A percentile compares a stretch with the other conserved stretches of the same genome.
Evolutionary conservation across 2,113 vertebrate species (phyloP).

Genomic region (Pelvicachromis taeniatus): DNA sequence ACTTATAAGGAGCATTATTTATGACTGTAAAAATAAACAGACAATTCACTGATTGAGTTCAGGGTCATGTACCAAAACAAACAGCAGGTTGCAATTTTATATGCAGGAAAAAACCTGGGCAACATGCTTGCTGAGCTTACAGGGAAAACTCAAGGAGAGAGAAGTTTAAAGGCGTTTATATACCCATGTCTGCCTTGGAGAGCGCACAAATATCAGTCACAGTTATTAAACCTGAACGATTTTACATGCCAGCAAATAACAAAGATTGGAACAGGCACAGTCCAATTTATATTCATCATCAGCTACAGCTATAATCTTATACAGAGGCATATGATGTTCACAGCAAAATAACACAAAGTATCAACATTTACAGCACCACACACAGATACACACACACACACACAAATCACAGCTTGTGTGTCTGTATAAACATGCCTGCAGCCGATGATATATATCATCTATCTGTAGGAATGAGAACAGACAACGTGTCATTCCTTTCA

Average conservation of each 20-base stretch:
- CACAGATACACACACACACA: not conserved
- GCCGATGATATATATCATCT: not conserved
- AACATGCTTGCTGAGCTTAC: not conserved
- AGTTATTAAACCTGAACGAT: not conserved
- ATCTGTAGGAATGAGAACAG: conserved; percentile 1
- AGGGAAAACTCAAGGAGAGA: not conserved
- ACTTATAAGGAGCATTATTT: not conserved
- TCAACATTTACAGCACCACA: not conserved
- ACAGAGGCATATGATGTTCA: not conserved
- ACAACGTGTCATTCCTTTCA: conserved; percentile 3
- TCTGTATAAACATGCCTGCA: not conserved
- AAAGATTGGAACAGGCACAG: not conserved
- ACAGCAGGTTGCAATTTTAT: not conserved
- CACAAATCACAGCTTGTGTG: not conserved
- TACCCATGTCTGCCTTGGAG: not conserved
- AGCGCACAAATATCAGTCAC: not conserved
- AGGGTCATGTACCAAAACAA: not conserved
- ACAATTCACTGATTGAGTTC: not conserved
- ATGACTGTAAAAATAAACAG: not conserved
- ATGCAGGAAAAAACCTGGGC: not conserved
- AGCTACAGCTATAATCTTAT: not conserved
- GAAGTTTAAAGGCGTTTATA: not conserved
- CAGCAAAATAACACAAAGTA: not conserved
- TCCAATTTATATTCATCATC: not conserved
- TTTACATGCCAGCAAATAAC: not conserved